Base-by-base conservation (phyloP, 2,113 vertebrate species). In the Psittacus erithacus region DNA sequence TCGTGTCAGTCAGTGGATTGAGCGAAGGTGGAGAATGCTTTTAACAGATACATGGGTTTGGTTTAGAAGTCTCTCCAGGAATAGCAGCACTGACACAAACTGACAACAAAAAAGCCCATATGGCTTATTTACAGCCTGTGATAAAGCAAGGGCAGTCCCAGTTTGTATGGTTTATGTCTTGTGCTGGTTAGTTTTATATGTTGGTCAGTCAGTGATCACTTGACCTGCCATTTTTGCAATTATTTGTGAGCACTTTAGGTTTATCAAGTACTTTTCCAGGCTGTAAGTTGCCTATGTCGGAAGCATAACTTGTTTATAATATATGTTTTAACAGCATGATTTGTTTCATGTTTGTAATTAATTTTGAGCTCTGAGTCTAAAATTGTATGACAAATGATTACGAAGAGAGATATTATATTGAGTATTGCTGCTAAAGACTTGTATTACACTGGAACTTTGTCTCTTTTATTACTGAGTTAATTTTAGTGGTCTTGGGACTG, bases 291-390 rank as follows among this genome's bases (percentile, higher is more conserved):
- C 77, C 69, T 94, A 95, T 97, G 98, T 97, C 96, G 95, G 97
- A 89, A 95, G 86, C 88, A 47, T 96, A 95, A 97, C 97, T 98
- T 97, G 95, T 97, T 97, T 96, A 82, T 97, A 97, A 96, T 98
- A 41, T 86, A 96, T 97, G 96, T 95, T 97, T 97, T 97, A 97
- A 93, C 92, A 87, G 62, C 79, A 80, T 97, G 91, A 98, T 98
- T 98, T 98, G 97, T 98, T 97, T 97, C 10, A 0, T 95, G 95
- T 95, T 98, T 95, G 78, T 97, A 98, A 98, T 98, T 97, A 97
- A 97, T 98, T 97, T 96, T 96, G 95, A 97, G 89, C 96, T 98
- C 98, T 97, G 93, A 97, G 97, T 93, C 96, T 96, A 96, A 97
- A 97, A 97, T 94, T 93, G 91, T 85, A 49, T 97, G 97, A 95